A percentile compares a stretch with the other conserved stretches of the same genome.
Conservation (phyloP, 64 coral and sea anemone genomes). For the Cladopsammia gracilis region DNA sequence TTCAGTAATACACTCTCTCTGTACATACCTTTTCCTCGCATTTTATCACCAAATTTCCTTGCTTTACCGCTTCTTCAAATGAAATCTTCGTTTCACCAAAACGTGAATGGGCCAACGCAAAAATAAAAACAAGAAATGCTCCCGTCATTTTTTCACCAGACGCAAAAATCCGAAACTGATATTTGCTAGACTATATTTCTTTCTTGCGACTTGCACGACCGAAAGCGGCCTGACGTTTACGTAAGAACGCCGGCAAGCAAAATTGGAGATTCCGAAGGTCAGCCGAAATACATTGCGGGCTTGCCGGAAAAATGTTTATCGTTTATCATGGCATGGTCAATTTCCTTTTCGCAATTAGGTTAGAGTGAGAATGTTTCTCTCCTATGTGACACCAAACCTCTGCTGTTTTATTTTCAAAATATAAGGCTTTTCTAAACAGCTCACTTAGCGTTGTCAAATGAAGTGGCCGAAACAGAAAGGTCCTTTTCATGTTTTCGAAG, state of each 20-base stretch:
- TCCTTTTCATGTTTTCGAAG: neutral
- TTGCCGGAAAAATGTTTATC: neutral
- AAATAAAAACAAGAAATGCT: constrained; percentile 1
- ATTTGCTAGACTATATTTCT: neutral
- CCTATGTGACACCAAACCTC: neutral
- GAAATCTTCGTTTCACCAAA: neutral
- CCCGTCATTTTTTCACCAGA: neutral
- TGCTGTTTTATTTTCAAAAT: constrained; percentile 23
- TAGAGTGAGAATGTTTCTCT: neutral
- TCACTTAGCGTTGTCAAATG: neutral
- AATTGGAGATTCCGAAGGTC: neutral
- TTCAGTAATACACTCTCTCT: too few relatives aligned
- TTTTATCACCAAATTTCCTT: constrained; percentile 18
- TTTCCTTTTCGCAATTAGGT: constrained; percentile 23
- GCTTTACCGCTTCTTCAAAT: neutral
- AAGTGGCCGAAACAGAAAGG: neutral
- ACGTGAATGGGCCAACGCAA: neutral
- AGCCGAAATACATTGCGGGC: neutral
- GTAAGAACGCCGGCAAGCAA: neutral
- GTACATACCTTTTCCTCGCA: constrained; percentile 30
- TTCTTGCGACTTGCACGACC: neutral
- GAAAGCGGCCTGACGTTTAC: neutral
- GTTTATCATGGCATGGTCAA: neutral
- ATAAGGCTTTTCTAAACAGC: constrained; percentile 5
- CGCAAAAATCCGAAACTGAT: too few relatives aligned